Evolutionary conservation across 2,888 invertebrate genomes (phyloP).

Genomic region (Ephialtes manifestator): DNA sequence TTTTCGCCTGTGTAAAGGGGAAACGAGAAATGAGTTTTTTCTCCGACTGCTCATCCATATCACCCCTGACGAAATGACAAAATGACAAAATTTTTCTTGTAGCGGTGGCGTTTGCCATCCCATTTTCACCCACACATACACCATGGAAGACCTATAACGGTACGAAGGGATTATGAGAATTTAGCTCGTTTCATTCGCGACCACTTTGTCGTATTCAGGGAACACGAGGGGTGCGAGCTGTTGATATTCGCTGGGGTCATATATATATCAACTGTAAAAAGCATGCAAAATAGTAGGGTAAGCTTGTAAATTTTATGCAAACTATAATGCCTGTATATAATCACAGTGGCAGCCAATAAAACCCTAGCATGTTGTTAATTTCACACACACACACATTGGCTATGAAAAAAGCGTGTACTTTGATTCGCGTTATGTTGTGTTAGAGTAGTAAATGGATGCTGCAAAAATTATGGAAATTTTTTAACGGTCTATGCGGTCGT

Average conservation of each 20-base stretch:
- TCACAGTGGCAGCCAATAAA: conserved; percentile 53
- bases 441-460: conserved; percentile 19
- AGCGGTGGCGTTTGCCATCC: background rate
- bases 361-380: conserved; percentile 30
- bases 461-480: conserved; percentile 41
- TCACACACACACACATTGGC: conserved; percentile 4
- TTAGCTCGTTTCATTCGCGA: conserved; percentile 45
- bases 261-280: background rate
- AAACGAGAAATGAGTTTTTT: background rate
- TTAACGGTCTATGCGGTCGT: conserved; percentile 15
- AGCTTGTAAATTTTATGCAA: conserved; percentile 37
- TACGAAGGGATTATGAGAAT: conserved; percentile 47
- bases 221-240: conserved; percentile 36
- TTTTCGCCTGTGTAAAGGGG: background rate
- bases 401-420: conserved; percentile 35
- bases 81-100: conserved; percentile 27
- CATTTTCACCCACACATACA: background rate
- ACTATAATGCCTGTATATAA: conserved; percentile 49
- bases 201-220: conserved; percentile 30
- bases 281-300: conserved; percentile 15
- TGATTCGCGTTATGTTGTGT: background rate
- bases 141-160: background rate
- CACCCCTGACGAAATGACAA: background rate
- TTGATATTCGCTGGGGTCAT: background rate
- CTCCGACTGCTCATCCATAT: background rate